Evolutionary conservation across 1,140 invertebrate species (phyloP), one percentile per base, ranked within the genome.

Genomic region (Chironomus tepperi): DNA sequence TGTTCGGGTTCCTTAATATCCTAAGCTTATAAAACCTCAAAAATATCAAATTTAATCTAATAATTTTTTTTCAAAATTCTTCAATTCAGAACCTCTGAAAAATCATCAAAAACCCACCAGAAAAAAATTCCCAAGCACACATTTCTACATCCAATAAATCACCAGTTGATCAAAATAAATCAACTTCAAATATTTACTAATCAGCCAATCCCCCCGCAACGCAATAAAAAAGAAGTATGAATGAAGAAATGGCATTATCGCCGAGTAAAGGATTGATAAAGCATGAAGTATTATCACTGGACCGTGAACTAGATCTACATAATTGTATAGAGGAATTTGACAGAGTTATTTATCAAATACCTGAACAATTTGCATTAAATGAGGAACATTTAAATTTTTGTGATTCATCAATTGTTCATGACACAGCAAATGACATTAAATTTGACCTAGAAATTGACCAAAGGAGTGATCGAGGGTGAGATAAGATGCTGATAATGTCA

Each of bases 321-420:
- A 57, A 57, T 57, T 57, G 47, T 7, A 57, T 57, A 10, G 47
- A 57, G 47, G 47, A 57, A n/a, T 57, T 57, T n/a, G 47, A 57
- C 8, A 2, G 47, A 3, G 47, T 57, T 2, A 57, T 57, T 57
- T 70, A 70, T 70, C 65, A 70, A 70, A 70, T 70, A 7, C n/a
- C 65, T 18, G 65, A 70, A 7, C 16, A 70, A 21, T 70, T 70
- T 21, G 19, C 65, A 70, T 1, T 70, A 7, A 70, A 57, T n/a
- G 65, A 70, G 7, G 65, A 70, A 18, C 65, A 70, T 8, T 70
- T 70, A 70, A 21, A n/a, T 7, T 70, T 70, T 70, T 70, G 65
- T 70, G 65, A 70, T n/a, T n/a, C 12, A 57, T 57, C 47, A 57
- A 57, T n/a, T 1, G 47, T n/a, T 57, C n/a, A 57, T 19, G 18